A percentile compares a stretch with the other conserved stretches of the same genome.
These are phyloP conservation scores for Chaetura pelagica DNA, from an alignment of 2,113 vertebrate species.

Conservation along the genomic window DNA sequence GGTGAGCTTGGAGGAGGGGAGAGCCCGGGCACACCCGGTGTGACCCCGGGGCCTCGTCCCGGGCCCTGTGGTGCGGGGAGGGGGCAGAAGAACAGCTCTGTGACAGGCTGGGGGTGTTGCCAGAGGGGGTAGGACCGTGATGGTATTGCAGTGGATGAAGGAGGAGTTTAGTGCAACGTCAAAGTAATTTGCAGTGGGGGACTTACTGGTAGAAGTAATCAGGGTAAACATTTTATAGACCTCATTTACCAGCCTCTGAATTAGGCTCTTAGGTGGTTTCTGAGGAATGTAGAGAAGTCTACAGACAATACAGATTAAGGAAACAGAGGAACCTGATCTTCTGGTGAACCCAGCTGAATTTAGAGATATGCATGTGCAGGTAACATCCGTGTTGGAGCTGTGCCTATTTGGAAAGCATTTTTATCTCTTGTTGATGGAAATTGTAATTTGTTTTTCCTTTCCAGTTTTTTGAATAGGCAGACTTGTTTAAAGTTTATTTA, in stretches of 20 bases:
- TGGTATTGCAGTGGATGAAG: accelerated
- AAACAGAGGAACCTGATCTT: background rate
- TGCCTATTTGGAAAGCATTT: background rate
- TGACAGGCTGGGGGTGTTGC: background rate
- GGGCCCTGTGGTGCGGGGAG: accelerated
- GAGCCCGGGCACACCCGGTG: background rate
- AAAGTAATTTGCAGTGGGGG: accelerated
- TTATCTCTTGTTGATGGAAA: background rate
- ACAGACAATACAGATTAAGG: background rate
- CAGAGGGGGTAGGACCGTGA: background rate
- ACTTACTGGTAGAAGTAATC: background rate
- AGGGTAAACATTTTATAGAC: accelerated
- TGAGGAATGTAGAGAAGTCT: background rate
- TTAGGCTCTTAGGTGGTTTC: background rate
- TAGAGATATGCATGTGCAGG: background rate
- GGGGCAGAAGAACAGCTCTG: background rate
- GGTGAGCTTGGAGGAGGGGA: background rate
- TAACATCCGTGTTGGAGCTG: accelerated
- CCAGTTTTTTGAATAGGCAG: background rate
- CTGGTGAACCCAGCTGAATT: background rate
- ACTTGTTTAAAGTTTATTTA: background rate
- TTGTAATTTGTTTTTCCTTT: background rate
- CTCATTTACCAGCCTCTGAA: accelerated
- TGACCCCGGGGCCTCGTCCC: accelerated
- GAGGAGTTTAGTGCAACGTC: accelerated